Evolutionary conservation across 2,113 vertebrate genomes (phyloP).

Genomic region (Sapayoa aenigma): DNA sequence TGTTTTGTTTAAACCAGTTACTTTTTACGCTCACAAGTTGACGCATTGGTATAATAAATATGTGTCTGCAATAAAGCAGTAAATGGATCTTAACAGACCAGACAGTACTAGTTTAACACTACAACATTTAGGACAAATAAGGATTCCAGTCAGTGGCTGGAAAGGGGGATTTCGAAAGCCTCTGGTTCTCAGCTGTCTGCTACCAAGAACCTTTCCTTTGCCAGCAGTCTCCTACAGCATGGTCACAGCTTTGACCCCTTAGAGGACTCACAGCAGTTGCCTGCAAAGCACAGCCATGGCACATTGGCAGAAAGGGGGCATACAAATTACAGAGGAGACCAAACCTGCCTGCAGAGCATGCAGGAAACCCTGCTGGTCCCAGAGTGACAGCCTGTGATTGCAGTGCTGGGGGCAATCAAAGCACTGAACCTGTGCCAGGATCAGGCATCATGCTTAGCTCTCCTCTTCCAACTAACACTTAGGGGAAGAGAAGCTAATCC

Average conservation of each 20-base stretch:
- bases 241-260: neutral
- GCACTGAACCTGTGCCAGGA: neutral
- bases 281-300: neutral
- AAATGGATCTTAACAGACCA: neutral
- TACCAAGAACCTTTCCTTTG: neutral
- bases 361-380: neutral
- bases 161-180: neutral
- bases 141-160: neutral
- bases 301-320: neutral
- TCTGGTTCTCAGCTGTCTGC: neutral
- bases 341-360: accelerated
- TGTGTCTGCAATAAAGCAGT: neutral
- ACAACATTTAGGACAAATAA: neutral
- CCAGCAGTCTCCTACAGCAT: accelerated
- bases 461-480: neutral
- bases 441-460: neutral
- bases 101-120: neutral
- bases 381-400: neutral
- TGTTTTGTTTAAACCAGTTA: neutral
- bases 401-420: too few species aligned
- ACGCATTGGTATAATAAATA: neutral
- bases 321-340: neutral
- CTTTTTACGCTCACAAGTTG: neutral
- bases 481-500: neutral
- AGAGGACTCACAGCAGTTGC: neutral